Evolutionary conservation across 1,140 invertebrate species (phyloP), one percentile per base, ranked within the genome.

Genomic region (Drosophila ogumai): DNA sequence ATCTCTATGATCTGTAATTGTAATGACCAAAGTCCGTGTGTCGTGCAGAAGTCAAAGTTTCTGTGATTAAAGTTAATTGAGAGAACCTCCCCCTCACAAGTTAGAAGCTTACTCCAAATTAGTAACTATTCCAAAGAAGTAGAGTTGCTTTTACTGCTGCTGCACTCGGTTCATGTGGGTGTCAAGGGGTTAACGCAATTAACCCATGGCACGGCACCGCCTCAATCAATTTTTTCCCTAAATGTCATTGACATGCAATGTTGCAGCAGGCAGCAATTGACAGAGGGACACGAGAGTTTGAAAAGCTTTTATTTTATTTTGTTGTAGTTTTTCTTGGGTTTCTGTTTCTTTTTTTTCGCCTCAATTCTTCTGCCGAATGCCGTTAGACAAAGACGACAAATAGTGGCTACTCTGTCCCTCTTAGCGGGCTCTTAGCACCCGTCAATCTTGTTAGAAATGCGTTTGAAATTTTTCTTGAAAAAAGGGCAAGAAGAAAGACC

Each of bases 151-250:
- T 3, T 32, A 15, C 47, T 32, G 43, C 17, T 44, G 44, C 17
- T 63, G 34, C 54, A 32, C 31, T 60, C 32, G 49, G 54, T 55
- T 60, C 49, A 75, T 49, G 52, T 64, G 57, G 74, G 46, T 50
- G 72, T 82, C 65, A 54, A 0, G 46, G 82, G 78, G 61, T 82
- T 82, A 87, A 86, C 66, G 60, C 73, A 82, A 82, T 86, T 86
- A 88, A 86, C 82, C 79, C 67, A 55, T 52, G 38, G 38, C 13
- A 28, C 12, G 25, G 36, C 38, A 57, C 31, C 22, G 79, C 47
- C 67, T 81, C 81, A 69, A 85, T 86, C 59, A 79, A 67, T 67
- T 72, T 81, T 72, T 77, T 61, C 41, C 66, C 65, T 47, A 49
- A 61, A 72, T 61, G 82, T 86, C 82, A 82, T 79, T 86, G 82